Evolutionary conservation across 1,140 invertebrate species (phyloP).

Genomic region (Dreissena rostriformis): DNA sequence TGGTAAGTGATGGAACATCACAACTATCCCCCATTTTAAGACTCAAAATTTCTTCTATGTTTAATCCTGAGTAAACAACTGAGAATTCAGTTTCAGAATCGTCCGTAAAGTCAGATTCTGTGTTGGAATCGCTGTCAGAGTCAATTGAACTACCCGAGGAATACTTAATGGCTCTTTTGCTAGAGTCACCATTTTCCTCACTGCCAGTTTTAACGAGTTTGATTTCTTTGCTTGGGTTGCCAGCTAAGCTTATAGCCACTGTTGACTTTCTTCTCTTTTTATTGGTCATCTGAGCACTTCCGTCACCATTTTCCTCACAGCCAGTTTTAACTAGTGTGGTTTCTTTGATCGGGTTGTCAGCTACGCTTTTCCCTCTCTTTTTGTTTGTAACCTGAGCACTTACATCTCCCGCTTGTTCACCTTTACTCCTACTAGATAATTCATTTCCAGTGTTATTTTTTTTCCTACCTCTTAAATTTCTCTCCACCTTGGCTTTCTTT

Average conservation of each 20-base stretch:
- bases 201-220: not conserved
- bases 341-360: too few relatives aligned
- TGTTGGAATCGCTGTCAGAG: constrained; percentile 30
- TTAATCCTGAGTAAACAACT: constrained; percentile 10
- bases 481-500: not conserved
- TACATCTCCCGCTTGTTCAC: not conserved
- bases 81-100: not conserved
- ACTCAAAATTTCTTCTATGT: constrained; percentile 40
- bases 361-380: too few relatives aligned
- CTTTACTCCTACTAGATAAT: not conserved
- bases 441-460: not conserved
- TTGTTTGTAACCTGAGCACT: not conserved
- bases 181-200: not conserved
- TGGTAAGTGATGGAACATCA: not conserved
- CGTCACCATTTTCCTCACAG: not conserved
- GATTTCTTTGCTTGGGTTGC: not conserved
- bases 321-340: not conserved
- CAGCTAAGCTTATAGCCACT: not conserved
- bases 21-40: constrained; percentile 30
- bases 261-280: not conserved
- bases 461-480: not conserved
- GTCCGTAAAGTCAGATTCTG: constrained; percentile 19
- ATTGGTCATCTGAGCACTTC: not conserved
- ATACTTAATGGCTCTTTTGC: not conserved
- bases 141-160: not conserved